Evolutionary conservation across 1,140 invertebrate genomes (phyloP).

Genomic region (Tribolium castaneum): DNA sequence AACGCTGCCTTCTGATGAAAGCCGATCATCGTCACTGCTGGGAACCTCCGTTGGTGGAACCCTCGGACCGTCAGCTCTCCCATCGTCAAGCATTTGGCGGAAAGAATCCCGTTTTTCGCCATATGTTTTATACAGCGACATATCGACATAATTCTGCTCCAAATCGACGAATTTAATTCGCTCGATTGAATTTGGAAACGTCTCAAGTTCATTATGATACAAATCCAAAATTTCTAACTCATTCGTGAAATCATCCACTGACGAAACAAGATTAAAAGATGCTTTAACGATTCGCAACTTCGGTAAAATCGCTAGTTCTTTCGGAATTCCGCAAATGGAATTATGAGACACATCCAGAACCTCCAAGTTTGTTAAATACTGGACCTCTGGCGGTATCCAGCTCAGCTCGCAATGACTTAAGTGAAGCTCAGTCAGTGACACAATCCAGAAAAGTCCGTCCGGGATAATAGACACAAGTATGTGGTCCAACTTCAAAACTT

Average conservation of each 20-base stretch:
- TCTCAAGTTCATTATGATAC: constrained; percentile 33
- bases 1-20: not conserved
- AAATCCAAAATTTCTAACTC: constrained; percentile 39
- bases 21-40: not conserved
- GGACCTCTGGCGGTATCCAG: constrained; percentile 37
- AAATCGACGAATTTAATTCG: constrained; percentile 16
- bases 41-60: not conserved
- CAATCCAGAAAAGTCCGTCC: constrained; percentile 26
- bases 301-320: not conserved
- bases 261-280: constrained; percentile 2
- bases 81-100: not conserved
- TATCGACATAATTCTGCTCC: constrained; percentile 24
- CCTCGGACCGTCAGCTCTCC: not conserved
- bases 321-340: constrained; percentile 2
- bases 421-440: constrained; percentile 19
- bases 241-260: constrained; percentile 6
- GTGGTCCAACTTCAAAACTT: constrained; percentile 33
- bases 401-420: constrained; percentile 16
- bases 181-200: constrained; percentile 7
- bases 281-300: constrained; percentile 15
- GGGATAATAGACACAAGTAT: constrained; percentile 23
- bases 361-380: constrained; percentile 29
- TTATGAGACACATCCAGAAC: constrained; percentile 34
- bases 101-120: not conserved
- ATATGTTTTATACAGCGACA: not conserved